phyloP scores from a whole-genome alignment of 2,797 vertebrate genomes.

The Takifugu ocellatus region DNA sequence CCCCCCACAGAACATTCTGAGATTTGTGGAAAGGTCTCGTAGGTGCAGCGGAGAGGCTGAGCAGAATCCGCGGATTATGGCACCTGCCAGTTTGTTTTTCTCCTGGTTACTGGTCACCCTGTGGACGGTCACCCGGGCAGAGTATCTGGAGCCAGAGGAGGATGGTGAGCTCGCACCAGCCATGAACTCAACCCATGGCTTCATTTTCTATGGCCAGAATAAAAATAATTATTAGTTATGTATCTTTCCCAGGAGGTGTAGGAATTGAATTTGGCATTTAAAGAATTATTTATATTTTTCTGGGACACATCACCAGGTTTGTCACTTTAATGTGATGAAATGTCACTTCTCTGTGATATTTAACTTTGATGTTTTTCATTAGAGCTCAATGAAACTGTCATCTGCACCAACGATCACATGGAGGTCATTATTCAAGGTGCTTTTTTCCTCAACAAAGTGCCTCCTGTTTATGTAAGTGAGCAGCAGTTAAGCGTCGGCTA shows the following conservation, averaged over 20 bases:
- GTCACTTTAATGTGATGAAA: too few relatives aligned
- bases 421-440: constrained; percentile 73
- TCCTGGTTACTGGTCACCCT: constrained; percentile 61
- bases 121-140: constrained; percentile 45
- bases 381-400: constrained; percentile 80
- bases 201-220: too few relatives aligned
- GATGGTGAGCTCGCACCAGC: constrained; percentile 58
- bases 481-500: not conserved
- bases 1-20: constrained; percentile 30
- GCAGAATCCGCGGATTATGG: constrained; percentile 59
- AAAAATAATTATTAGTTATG: too few relatives aligned
- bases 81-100: constrained; percentile 50
- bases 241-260: too few relatives aligned
- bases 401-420: constrained; percentile 79
- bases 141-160: constrained; percentile 49
- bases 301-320: too few relatives aligned
- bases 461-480: constrained; percentile 73
- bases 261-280: too few relatives aligned
- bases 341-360: not conserved
- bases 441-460: constrained; percentile 77
- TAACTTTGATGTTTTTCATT: constrained; percentile 6
- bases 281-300: too few relatives aligned
- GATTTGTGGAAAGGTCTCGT: constrained; percentile 28
- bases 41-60: constrained; percentile 30
- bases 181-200: not conserved